Evolutionary conservation across 2,888 invertebrate genomes (phyloP).

Genomic region (Melolontha melolontha): DNA sequence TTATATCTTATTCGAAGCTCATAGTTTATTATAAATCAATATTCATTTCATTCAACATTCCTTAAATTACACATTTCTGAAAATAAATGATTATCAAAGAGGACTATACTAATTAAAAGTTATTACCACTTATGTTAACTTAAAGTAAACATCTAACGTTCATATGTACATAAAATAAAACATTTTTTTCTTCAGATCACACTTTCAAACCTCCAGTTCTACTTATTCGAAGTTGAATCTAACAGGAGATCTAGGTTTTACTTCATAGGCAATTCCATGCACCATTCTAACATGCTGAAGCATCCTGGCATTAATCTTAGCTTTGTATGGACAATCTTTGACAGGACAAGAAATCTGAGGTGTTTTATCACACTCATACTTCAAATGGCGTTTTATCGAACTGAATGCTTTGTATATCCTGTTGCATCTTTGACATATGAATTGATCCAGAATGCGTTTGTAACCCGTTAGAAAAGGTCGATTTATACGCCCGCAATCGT

Average conservation of each 20-base stretch:
- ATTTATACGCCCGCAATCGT: conserved; percentile 69
- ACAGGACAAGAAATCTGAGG: conserved; percentile 51
- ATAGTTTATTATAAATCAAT: too few species aligned
- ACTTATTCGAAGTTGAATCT: neutral
- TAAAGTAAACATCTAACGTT: too few species aligned
- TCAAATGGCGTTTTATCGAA: conserved; percentile 62
- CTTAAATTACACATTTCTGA: too few species aligned
- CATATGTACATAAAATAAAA: too few species aligned
- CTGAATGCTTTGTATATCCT: conserved; percentile 85
- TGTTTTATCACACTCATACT: conserved; percentile 51
- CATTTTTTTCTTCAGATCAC: too few species aligned
- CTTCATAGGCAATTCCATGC: conserved; percentile 34
- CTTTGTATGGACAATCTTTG: conserved; percentile 42
- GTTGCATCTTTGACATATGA: conserved; percentile 76
- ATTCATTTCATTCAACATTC: too few species aligned
- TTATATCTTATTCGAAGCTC: too few species aligned
- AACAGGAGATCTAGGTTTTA: conserved; percentile 23
- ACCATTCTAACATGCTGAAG: conserved; percentile 46
- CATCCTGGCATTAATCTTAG: conserved; percentile 47
- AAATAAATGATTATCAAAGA: too few species aligned
- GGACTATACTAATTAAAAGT: too few species aligned
- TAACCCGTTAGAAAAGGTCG: conserved; percentile 43
- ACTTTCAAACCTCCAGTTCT: too few species aligned
- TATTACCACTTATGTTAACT: too few species aligned
- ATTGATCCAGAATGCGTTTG: conserved; percentile 26